Evolutionary conservation across 2,888 invertebrate genomes (phyloP).

Genomic region (Acrobasis consociella): DNA sequence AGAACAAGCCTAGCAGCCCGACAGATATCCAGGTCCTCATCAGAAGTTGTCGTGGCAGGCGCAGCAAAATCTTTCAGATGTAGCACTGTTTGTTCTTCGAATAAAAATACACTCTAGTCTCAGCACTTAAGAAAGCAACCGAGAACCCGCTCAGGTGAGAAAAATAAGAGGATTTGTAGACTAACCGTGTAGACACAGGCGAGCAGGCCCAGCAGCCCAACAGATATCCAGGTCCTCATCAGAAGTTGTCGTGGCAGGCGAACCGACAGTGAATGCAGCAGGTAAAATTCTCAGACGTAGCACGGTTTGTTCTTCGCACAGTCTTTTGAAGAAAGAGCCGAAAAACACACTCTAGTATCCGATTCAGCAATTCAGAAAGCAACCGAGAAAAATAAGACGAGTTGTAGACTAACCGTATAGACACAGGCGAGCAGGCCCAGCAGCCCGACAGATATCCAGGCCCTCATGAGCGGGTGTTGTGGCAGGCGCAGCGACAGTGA

Average conservation of each 20-base stretch:
- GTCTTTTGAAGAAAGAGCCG: no score
- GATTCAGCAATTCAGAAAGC: no score
- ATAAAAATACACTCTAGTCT: no score
- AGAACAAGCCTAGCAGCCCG: conserved; percentile 38
- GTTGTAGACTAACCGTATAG: conserved; percentile 13
- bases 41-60: conserved; percentile 32
- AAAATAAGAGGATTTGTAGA: not conserved
- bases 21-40: conserved; percentile 28
- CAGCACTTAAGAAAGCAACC: no score
- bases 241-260: conserved; percentile 33
- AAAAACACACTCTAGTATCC: no score
- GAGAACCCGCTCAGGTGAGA: no score
- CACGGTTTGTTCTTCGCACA: no score
- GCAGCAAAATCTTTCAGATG: conserved; percentile 50
- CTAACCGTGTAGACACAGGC: conserved; percentile 31
- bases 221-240: conserved; percentile 26
- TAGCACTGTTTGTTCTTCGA: no score
- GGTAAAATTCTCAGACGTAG: conserved; percentile 37
- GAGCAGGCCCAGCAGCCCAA: conserved; percentile 38
- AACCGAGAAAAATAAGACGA: not conserved
- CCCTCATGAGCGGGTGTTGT: conserved; percentile 28
- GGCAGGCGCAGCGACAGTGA: conserved; percentile 47
- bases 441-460: conserved; percentile 33
- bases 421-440: conserved; percentile 39
- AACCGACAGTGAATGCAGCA: conserved; percentile 56